A percentile compares a stretch with the other conserved stretches of the same genome.
Conservation (phyloP, 2,113 vertebrate genomes). For the Callorhinus ursinus region DNA sequence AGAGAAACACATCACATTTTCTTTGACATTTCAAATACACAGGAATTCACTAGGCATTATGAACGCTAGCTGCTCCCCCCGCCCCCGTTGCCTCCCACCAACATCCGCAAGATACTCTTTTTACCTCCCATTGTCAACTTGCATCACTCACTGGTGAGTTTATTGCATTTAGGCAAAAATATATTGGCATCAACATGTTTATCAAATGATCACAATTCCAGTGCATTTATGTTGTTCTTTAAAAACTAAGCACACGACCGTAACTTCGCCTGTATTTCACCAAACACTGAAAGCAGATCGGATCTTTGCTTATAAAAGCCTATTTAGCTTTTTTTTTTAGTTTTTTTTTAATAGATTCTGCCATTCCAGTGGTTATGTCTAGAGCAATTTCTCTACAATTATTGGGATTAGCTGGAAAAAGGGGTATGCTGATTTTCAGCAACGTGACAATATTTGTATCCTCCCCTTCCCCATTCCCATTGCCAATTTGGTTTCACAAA, state of each 20-base stretch:
- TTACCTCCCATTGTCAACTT: slow-evolving; percentile 98
- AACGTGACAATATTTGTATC: slow-evolving; percentile 81
- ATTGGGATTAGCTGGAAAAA: slow-evolving; percentile 81
- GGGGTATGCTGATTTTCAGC: slow-evolving; percentile 78
- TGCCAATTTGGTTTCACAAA: slow-evolving; percentile 79
- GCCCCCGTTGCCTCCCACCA: slow-evolving; percentile 77
- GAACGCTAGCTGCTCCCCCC: slow-evolving; percentile 78
- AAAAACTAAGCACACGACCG: slow-evolving; percentile 81
- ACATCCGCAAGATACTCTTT: slow-evolving; percentile 73
- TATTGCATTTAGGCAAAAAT: slow-evolving; percentile 85
- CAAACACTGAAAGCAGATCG: slow-evolving; percentile 82
- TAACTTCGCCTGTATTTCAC: slow-evolving; percentile 81
- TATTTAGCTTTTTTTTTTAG: slow-evolving; percentile 79
- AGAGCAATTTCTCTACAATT: slow-evolving; percentile 80
- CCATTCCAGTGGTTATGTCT: slow-evolving; percentile 92
- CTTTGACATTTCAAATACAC: slow-evolving; percentile 87
- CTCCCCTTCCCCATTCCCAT: slow-evolving; percentile 69
- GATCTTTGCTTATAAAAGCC: slow-evolving; percentile 83
- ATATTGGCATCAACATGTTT: slow-evolving; percentile 86
- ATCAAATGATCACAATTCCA: slow-evolving; percentile 84
- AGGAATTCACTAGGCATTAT: slow-evolving; percentile 84
- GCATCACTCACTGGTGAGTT: slow-evolving; percentile 90
- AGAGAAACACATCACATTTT: slow-evolving; percentile 90
- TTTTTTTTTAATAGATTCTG: slow-evolving; percentile 93
- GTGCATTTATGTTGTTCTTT: slow-evolving; percentile 83